Base-by-base conservation (phyloP, 2,797 vertebrate genomes). In the Ispidina lecontei region DNA sequence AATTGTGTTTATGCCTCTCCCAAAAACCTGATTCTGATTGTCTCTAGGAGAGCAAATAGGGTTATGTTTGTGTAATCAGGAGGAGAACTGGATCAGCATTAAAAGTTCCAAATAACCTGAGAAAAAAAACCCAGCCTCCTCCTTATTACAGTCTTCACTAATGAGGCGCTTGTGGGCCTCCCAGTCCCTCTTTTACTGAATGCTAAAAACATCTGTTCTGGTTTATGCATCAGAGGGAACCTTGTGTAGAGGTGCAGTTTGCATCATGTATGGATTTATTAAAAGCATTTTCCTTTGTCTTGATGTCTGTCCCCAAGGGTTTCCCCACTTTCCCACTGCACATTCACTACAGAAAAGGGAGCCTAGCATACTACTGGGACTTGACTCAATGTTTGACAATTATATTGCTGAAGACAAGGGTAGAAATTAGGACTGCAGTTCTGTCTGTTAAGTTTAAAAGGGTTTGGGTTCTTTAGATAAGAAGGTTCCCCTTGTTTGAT, bases 71-170 rank as follows among this genome's bases (percentile, higher is more conserved):
- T 81, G 56, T 80, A 91, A 91, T 46, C 12, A 12, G 47, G 22
- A 81, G 14, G 37, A 95, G 74, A 90, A 82, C 76, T 90, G 68
- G 59, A 75, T 91, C 72, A 75, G 70, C 58, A 39, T 52, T 93
- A 63, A 78, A 87, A 52, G 29, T 87, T 92, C 55, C 60, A n/a
- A 89, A 33, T 81, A 79, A 88, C 46, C 55, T 59, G 56, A 84
- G n/a, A 72, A 65, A 19, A 82, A 91, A 49, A 13, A n/a, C n/a
- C 3, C 4, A 59, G 4, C 46, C 74, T 51, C 39, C 88, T 79
- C 51, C 21, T 76, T 16, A 35, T 59, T 74, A 46, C 11, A 63
- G 12, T 67, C 70, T 87, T 82, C 39, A 23, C 52, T 77, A 86
- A n/a, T 65, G 43, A 87, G 44, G 63, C 76, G 31, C 31, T 49